Percentiles rank a stretch among this genome's conserved stretches.
phyloP scores from a whole-genome alignment of 1,140 invertebrate species.

The Condylostylus longicornis region DNA sequence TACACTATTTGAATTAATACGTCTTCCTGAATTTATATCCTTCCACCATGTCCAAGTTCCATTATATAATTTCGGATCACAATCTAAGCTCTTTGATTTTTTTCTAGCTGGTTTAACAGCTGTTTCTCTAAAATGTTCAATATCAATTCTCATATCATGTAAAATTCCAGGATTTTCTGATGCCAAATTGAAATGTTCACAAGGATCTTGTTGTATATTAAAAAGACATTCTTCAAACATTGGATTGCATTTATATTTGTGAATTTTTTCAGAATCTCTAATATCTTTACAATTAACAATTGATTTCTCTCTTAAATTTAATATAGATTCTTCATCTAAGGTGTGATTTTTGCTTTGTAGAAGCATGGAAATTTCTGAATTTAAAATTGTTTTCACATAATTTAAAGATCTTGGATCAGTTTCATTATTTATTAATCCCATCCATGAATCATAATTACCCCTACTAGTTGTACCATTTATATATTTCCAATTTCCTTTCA shows the following conservation, averaged over 20 bases:
- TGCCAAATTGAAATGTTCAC: conserved; percentile 56
- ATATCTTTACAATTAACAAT: too few species aligned
- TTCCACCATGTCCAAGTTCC: conserved; percentile 24
- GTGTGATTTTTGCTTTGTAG: too few species aligned
- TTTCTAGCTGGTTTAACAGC: conserved; percentile 12
- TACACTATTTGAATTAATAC: too few species aligned
- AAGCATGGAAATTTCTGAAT: conserved; percentile 29
- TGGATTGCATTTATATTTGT: conserved; percentile 26
- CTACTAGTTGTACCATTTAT: conserved; percentile 41
- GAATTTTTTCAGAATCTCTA: too few species aligned
- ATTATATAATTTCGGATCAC: conserved; percentile 16
- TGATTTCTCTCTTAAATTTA: too few species aligned
- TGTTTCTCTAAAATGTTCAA: conserved; percentile 8
- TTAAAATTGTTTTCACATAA: conserved; percentile 33
- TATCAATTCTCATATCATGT: conserved; percentile 10
- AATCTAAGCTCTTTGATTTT: conserved; percentile 4
- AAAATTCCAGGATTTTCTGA: conserved; percentile 11
- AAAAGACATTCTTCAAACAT: conserved; percentile 49
- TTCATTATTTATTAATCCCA: conserved; percentile 8
- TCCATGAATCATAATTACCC: conserved; percentile 38
- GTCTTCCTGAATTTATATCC: too few species aligned
- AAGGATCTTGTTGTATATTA: conserved; percentile 58
- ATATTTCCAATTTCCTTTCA: conserved; percentile 57
- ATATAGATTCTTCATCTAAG: background rate
- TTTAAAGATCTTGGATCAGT: conserved; percentile 23